phyloP scores from a whole-genome alignment of 2,797 vertebrate species.

The Sebastes vulpes region DNA sequence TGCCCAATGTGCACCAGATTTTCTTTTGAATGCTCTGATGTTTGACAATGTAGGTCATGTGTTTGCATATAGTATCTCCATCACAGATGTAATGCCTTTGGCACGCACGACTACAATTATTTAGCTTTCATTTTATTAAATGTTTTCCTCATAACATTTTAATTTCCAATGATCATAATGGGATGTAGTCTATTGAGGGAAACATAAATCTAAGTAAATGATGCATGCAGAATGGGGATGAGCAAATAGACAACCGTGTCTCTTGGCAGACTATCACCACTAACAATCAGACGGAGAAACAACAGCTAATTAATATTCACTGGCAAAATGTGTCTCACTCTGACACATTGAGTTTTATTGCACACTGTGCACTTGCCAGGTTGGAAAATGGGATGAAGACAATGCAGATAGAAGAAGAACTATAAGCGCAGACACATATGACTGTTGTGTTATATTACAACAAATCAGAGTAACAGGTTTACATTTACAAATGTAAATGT shows the following conservation, averaged over 20 bases:
- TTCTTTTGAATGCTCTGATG: slow-evolving; percentile 42
- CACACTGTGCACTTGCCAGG: slow-evolving; percentile 43
- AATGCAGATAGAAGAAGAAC: slow-evolving; percentile 17
- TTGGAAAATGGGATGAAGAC: slow-evolving; percentile 51
- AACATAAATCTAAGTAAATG: slow-evolving; percentile 64
- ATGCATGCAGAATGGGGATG: slow-evolving; percentile 47
- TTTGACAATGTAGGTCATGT: slow-evolving; percentile 65
- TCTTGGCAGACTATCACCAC: slow-evolving; percentile 65
- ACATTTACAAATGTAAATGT: slow-evolving; percentile 10
- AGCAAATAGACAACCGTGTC: slow-evolving; percentile 61
- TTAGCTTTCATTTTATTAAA: slow-evolving; percentile 57
- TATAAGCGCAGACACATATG: slow-evolving; percentile 4
- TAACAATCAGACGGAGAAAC: slow-evolving; percentile 69
- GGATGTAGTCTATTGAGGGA: slow-evolving; percentile 42
- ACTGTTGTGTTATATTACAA: slow-evolving; percentile 13
- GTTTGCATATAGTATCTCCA: slow-evolving; percentile 33
- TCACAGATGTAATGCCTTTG: slow-evolving; percentile 30
- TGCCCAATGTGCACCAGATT: slow-evolving; percentile 44
- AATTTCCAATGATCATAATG: slow-evolving; percentile 50
- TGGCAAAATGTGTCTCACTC: slow-evolving; percentile 66
- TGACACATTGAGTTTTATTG: slow-evolving; percentile 65
- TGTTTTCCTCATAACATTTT: slow-evolving; percentile 34
- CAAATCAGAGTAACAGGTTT: slow-evolving; percentile 30
- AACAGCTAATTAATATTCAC: slow-evolving; percentile 80
- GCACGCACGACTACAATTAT: slow-evolving; percentile 31